Percentiles rank a stretch among this genome's conserved stretches.
phyloP scores from a whole-genome alignment of 1,140 invertebrate species.

The Cecropterus lyciades region DNA sequence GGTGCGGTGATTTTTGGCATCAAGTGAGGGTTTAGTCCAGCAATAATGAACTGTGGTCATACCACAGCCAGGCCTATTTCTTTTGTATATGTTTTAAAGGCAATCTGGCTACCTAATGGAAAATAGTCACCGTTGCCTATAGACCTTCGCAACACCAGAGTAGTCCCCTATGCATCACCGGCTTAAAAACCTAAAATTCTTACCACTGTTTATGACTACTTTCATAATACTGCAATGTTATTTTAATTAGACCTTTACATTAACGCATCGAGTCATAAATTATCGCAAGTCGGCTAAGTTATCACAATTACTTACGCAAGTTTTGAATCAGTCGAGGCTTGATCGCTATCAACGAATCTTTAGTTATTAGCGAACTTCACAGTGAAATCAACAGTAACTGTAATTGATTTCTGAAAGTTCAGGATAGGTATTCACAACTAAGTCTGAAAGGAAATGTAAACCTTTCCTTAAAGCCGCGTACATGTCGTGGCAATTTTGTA shows the following conservation, averaged over 20 bases:
- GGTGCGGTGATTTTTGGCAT: no score
- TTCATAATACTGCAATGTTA: neutral
- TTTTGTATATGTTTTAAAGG: no score
- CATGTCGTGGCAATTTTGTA: neutral
- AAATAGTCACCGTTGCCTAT: no score
- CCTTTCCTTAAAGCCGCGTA: neutral
- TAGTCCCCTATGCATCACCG: no score
- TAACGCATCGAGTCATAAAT: neutral
- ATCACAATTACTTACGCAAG: neutral
- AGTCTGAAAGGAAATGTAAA: neutral
- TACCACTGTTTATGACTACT: neutral
- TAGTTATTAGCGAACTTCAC: conserved; percentile 1
- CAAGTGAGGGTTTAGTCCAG: no score
- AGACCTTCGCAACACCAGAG: no score
- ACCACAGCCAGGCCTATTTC: no score
- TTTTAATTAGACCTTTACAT: conserved; percentile 1
- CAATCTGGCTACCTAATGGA: no score
- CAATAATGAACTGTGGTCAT: no score
- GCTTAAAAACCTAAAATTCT: no score
- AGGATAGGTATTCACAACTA: conserved; percentile 5
- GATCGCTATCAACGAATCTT: conserved; percentile 3
- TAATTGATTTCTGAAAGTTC: conserved; percentile 11
- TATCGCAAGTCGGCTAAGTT: neutral
- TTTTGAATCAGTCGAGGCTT: neutral
- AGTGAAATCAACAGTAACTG: neutral